Evolutionary conservation across 2,113 vertebrate genomes (phyloP), one percentile per base, ranked within the genome.

Genomic region (Poicephalus gulielmi): DNA sequence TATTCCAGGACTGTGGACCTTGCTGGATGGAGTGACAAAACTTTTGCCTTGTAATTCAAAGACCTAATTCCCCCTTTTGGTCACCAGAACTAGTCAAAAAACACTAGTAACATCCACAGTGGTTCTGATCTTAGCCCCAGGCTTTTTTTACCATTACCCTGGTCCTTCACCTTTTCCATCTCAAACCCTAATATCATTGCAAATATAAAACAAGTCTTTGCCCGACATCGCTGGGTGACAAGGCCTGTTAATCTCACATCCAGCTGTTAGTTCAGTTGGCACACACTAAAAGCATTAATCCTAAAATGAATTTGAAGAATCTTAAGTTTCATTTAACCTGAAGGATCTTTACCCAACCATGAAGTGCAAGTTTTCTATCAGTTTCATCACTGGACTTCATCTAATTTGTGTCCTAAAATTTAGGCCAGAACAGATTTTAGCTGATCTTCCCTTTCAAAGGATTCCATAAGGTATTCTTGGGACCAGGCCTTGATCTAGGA

Each of bases 161-260:
- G 20, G 30, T 59, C 50, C 18, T 59, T 49, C 30, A 24, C 9
- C 16, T 75, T 63, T 57, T n/a, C 62, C 52, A 75, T 16, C 6
- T 15, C 31, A 37, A 41, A 41, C 1, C 11, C 39, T 39, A 28
- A 35, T 4, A 8, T 30, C 79, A 27, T n/a, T 70, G n/a, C 13
- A 78, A 66, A 57, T 24, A 47, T 9, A 60, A 50, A 71, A 20
- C 17, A 30, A 59, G 43, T 3, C 8, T 66, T 76, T 55, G 17
- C 13, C 3, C 11, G 2, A 18, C 35, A 44, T 11, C 3, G 1
- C 8, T 0, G 0, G 13, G 16, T 20, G 15, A 50, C 33, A 30
- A 30, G 4, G 17, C n/a, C 22, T 68, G 10, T 39, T 75, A 1
- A 35, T 4, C 43, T 53, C 37, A 7, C 43, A 69, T 46, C 33